Conservation (phyloP, 2,113 vertebrate species). For the Chrysemys picta region DNA sequence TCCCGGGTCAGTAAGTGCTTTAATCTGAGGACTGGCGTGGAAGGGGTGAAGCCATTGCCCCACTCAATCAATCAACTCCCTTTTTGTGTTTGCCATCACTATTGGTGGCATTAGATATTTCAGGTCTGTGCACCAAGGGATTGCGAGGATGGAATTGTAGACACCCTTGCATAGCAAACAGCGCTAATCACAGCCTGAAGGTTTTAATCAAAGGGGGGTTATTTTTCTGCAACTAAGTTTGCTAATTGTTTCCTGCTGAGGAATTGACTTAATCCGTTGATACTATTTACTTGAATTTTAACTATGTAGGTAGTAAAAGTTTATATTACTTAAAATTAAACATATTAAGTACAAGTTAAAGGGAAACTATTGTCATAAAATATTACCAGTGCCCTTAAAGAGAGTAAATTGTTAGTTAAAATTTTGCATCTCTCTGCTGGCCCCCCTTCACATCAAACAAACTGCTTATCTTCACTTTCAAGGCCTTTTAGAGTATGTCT, state of each 20-base stretch:
- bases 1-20: neutral
- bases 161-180: neutral
- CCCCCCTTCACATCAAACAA: neutral
- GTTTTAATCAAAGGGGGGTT: neutral
- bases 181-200: slow-evolving; percentile 5
- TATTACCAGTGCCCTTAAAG: slow-evolving; percentile 55
- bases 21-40: neutral
- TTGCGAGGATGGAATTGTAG: neutral
- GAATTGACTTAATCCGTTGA: neutral
- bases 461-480: neutral
- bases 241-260: neutral
- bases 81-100: neutral
- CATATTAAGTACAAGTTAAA: too few relatives aligned
- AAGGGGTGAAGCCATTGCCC: accelerated
- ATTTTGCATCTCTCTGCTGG: neutral
- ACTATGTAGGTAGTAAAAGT: neutral
- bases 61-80: neutral
- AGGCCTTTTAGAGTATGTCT: neutral
- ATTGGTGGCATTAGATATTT: neutral
- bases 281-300: neutral
- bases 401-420: neutral
- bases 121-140: neutral
- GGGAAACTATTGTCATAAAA: slow-evolving; percentile 9
- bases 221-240: neutral
- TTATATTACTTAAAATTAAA: neutral